phyloP scores from a whole-genome alignment of 2,113 vertebrate genomes.

The Campylorhamphus procurvoides region DNA sequence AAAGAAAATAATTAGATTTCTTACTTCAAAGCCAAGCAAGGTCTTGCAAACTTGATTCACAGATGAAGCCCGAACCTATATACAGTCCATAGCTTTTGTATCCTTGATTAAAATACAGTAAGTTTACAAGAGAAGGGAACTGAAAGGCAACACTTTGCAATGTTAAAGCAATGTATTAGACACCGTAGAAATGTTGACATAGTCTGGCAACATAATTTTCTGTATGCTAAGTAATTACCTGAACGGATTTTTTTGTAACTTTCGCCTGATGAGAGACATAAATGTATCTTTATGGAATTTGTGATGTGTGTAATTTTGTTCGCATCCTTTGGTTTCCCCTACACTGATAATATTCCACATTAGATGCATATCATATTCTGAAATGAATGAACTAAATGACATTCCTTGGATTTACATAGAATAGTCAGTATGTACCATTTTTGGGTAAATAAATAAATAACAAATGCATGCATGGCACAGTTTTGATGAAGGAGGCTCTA shows the following conservation, averaged over 20 bases:
- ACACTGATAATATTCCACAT: background rate
- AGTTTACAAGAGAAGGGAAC: background rate
- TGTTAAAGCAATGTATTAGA: background rate
- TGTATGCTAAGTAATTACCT: background rate
- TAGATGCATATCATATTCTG: background rate
- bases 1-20: background rate
- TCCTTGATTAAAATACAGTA: background rate
- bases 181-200: background rate
- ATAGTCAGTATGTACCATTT: background rate
- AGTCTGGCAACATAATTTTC: background rate
- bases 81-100: background rate
- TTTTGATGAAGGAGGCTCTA: constrained; percentile 8
- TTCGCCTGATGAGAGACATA: background rate
- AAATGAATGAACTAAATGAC: constrained; percentile 24
- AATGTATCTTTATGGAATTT: background rate
- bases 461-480: background rate
- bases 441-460: background rate
- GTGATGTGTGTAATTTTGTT: background rate
- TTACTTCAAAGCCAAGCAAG: background rate
- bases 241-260: background rate
- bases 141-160: background rate
- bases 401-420: constrained; percentile 5
- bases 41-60: background rate
- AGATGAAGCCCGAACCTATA: background rate
- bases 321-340: background rate